phyloP scores from a whole-genome alignment of 2,113 vertebrate genomes.

The Melanocharis versteri region DNA sequence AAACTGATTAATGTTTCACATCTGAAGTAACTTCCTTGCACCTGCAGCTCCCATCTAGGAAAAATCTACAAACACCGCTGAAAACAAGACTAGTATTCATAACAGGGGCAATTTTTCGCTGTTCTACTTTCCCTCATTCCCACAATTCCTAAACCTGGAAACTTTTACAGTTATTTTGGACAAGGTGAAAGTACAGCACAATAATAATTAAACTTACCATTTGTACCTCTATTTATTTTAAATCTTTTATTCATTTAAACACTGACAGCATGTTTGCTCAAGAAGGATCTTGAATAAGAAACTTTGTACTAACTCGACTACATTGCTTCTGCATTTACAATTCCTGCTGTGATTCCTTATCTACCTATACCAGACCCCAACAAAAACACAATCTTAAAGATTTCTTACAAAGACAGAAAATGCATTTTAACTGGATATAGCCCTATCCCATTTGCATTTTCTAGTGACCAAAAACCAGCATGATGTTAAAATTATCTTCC shows the following conservation, averaged over 20 bases:
- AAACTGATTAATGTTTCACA: slow-evolving; percentile 59
- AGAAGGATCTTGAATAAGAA: slow-evolving; percentile 18
- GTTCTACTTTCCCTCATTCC: not conserved
- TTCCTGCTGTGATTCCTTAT: not conserved
- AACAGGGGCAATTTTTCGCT: slow-evolving; percentile 44
- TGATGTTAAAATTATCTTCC: not conserved
- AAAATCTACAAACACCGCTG: slow-evolving; percentile 48
- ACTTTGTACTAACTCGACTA: slow-evolving; percentile 30
- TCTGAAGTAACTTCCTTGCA: slow-evolving; percentile 70
- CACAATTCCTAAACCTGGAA: not conserved
- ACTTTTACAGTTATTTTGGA: slow-evolving; percentile 37
- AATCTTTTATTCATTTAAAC: slow-evolving; percentile 8
- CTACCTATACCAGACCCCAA: not conserved
- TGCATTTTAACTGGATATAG: not conserved
- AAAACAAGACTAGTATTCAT: slow-evolving; percentile 65
- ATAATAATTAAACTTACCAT: slow-evolving; percentile 2
- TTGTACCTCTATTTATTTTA: slow-evolving; percentile 35
- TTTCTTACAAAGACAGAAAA: slow-evolving; percentile 20
- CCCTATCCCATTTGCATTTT: not conserved
- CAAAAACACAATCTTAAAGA: not conserved
- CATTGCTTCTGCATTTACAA: slow-evolving; percentile 3
- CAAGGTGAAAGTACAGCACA: not conserved
- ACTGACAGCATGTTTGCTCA: not conserved
- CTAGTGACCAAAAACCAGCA: not conserved
- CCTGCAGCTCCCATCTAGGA: slow-evolving; percentile 40